Evolutionary conservation across 2,888 invertebrate species (phyloP).

Genomic region (Crocallis elinguaria): DNA sequence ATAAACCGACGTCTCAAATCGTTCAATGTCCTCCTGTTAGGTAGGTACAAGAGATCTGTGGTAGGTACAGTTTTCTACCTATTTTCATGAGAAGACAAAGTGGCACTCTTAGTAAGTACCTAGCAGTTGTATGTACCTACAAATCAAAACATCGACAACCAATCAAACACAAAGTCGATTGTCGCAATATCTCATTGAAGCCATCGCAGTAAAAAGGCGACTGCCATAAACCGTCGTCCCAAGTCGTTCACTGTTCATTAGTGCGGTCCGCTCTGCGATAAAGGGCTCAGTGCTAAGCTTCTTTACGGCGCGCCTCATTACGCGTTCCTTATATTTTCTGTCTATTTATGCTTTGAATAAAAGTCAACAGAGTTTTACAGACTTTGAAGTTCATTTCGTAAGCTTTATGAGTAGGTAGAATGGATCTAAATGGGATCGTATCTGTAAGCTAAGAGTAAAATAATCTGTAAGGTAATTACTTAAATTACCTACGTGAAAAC

Average conservation of each 20-base stretch:
- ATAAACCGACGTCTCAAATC: no score
- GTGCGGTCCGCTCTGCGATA: constrained; percentile 47
- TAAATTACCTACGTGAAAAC: no score
- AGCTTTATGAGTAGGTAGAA: not conserved
- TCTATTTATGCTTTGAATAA: constrained; percentile 32
- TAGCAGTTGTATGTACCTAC: no score
- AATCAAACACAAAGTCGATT: no score
- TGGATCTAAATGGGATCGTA: not conserved
- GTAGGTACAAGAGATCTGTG: no score
- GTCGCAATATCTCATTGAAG: not conserved
- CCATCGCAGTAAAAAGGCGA: constrained; percentile 9
- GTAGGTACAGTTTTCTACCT: no score
- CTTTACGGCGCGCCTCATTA: constrained; percentile 50
- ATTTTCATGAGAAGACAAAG: no score
- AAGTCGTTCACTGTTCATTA: constrained; percentile 61
- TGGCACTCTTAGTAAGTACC: no score
- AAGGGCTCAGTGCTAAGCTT: constrained; percentile 50
- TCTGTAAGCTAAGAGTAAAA: not conserved
- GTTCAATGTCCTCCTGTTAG: no score
- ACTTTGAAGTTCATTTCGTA: not conserved
- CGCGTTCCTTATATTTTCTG: constrained; percentile 32
- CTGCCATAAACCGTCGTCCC: constrained; percentile 57
- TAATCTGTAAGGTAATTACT: no score
- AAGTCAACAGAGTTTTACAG: not conserved
- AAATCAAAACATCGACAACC: no score